These are phyloP conservation scores for Eospalax fontanierii DNA, from an alignment of 2,797 vertebrate genomes.

Conservation along the genomic window DNA sequence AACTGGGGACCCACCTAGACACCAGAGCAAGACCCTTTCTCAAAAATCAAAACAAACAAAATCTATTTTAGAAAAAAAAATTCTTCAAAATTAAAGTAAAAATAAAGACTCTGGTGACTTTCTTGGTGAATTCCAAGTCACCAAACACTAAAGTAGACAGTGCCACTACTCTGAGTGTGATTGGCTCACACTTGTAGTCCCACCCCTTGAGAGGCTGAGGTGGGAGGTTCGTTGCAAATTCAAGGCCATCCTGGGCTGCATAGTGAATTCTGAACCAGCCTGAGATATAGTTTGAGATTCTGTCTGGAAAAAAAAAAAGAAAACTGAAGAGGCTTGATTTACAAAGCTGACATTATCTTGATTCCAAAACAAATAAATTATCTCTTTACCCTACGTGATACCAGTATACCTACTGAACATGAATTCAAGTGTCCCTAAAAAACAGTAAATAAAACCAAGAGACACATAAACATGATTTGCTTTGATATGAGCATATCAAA, in stretches of 20 bases:
- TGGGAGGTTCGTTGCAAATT: background rate
- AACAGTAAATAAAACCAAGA: constrained; percentile 7
- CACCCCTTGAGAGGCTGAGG: no score
- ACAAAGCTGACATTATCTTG: background rate
- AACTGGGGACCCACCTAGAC: background rate
- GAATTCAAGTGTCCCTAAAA: background rate
- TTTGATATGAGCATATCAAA: background rate
- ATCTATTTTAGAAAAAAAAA: background rate
- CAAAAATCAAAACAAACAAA: background rate
- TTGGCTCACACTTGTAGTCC: background rate
- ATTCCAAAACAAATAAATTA: background rate
- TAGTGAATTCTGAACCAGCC: background rate
- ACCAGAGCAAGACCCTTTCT: background rate
- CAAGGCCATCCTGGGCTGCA: background rate
- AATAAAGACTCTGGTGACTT: background rate
- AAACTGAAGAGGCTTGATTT: background rate
- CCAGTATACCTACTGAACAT: background rate
- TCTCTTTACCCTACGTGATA: background rate
- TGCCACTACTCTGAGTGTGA: background rate
- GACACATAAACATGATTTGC: background rate
- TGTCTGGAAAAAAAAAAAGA: background rate
- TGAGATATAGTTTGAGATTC: background rate
- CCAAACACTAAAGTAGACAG: background rate
- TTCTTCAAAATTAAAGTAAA: background rate
- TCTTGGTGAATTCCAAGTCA: background rate